Percentiles rank a stretch among this genome's conserved stretches.
Conservation (phyloP, 2,113 vertebrate species). For the Trachemys scripta region DNA sequence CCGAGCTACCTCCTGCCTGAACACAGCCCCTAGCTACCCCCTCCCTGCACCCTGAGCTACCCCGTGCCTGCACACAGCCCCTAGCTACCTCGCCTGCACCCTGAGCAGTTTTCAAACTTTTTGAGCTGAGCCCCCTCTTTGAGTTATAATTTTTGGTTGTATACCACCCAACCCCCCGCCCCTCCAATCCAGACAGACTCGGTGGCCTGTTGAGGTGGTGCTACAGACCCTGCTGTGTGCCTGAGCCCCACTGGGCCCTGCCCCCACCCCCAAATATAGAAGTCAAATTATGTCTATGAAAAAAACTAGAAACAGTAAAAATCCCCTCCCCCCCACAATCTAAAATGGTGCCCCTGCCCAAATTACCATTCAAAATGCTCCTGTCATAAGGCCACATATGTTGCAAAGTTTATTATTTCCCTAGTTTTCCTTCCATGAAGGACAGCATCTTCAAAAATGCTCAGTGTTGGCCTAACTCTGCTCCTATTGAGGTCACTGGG, state of each 20-base stretch:
- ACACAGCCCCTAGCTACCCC: too few relatives aligned
- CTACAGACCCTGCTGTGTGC: neutral
- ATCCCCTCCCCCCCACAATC: neutral
- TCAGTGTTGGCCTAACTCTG: neutral
- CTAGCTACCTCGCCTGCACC: too few relatives aligned
- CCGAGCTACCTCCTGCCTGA: too few relatives aligned
- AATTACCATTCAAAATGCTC: neutral
- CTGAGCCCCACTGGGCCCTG: neutral
- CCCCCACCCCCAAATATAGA: neutral
- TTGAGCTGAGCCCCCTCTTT: neutral
- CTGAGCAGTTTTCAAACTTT: neutral
- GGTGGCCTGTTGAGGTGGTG: neutral
- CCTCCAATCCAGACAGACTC: neutral
- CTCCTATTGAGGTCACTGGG: neutral
- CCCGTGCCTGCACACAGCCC: too few relatives aligned
- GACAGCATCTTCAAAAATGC: neutral
- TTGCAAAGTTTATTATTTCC: neutral
- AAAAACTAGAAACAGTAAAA: neutral
- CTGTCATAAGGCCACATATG: neutral
- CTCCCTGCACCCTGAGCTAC: too few relatives aligned
- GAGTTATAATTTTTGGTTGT: neutral
- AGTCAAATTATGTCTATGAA: neutral
- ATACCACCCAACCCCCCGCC: fast-evolving
- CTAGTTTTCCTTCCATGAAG: neutral
- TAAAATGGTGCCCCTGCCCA: neutral